Percentiles rank a stretch among this genome's conserved stretches.
Evolutionary conservation across 2,113 vertebrate genomes (phyloP).

Genomic region (Naja naja): DNA sequence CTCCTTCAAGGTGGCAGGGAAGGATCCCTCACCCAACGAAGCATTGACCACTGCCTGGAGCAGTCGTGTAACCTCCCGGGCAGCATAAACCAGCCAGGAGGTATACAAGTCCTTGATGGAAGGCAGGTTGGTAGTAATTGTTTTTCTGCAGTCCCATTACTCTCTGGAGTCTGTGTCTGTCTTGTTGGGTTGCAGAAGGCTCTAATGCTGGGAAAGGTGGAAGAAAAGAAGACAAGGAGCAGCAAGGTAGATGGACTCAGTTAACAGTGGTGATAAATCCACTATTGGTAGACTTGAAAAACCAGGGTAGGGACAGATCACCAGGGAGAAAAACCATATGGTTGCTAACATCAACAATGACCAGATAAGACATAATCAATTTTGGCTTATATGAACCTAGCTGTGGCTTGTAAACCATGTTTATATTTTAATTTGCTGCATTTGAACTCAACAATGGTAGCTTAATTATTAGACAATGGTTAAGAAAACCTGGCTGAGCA

Average conservation of each 20-base stretch:
- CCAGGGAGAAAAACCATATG: not conserved
- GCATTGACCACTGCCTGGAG: too few species aligned
- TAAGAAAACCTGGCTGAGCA: not conserved
- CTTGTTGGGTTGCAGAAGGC: not conserved
- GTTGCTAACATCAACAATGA: not conserved
- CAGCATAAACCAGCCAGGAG: too few species aligned
- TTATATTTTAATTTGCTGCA: not conserved
- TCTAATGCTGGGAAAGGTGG: not conserved
- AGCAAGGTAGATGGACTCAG: not conserved
- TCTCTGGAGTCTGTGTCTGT: too few species aligned
- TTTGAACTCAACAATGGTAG: not conserved
- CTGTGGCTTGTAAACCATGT: not conserved
- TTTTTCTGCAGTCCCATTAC: too few species aligned
- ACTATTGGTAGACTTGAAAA: not conserved
- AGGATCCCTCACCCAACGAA: too few species aligned
- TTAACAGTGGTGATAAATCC: not conserved
- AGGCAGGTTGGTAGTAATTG: too few species aligned
- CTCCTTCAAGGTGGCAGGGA: too few species aligned
- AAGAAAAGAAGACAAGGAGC: not conserved
- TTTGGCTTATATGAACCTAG: not conserved
- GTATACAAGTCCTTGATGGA: too few species aligned
- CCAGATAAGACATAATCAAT: not conserved
- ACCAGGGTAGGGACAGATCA: not conserved
- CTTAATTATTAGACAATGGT: not conserved
- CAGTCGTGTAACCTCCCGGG: too few species aligned